These are phyloP conservation scores for Tychaedon coryphoeus DNA, from an alignment of 2,113 vertebrate species.

Conservation along the genomic window DNA sequence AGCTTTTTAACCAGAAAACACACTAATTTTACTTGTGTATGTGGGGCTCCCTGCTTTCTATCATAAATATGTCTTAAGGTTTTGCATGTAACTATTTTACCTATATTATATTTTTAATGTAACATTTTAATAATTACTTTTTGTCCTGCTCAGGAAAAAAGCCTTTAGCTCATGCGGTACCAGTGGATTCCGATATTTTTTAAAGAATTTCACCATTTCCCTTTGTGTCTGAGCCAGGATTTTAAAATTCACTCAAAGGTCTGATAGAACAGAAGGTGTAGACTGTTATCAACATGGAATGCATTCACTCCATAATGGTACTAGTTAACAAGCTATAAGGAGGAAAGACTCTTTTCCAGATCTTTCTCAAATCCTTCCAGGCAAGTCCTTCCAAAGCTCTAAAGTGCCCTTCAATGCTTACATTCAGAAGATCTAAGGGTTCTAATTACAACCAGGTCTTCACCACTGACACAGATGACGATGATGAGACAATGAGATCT, in stretches of 20 bases:
- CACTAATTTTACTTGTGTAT: background rate
- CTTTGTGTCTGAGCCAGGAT: background rate
- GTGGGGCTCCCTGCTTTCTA: background rate
- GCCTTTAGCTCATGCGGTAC: background rate
- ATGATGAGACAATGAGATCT: background rate
- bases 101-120: background rate
- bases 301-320: background rate
- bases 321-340: background rate
- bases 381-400: background rate
- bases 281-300: background rate
- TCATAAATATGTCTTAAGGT: background rate
- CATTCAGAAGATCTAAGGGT: background rate
- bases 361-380: background rate
- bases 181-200: background rate
- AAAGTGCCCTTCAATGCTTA: background rate
- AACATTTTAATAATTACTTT: background rate
- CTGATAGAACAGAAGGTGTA: background rate
- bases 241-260: background rate
- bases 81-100: background rate
- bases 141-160: background rate
- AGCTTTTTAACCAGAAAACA: background rate
- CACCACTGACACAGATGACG: background rate
- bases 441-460: constrained; percentile 20
- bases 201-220: background rate
- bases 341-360: background rate